Evolutionary conservation across 2,797 vertebrate species (phyloP).

Genomic region (Buceros bicornis): DNA sequence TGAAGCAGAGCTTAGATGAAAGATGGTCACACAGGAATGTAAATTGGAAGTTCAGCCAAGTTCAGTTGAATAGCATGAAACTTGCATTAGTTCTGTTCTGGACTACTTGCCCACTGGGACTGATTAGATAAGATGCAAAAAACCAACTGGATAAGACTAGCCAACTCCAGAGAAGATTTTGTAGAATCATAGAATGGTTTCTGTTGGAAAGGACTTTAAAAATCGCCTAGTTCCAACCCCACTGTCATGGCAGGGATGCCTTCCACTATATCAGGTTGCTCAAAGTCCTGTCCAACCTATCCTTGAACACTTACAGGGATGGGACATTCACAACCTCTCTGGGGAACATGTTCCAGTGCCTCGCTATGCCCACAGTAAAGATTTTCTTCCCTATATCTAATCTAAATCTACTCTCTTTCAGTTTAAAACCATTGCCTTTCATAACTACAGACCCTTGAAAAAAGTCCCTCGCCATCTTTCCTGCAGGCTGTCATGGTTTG

Average conservation of each 20-base stretch:
- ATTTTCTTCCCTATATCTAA: background rate
- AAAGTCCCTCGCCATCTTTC: background rate
- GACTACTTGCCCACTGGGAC: background rate
- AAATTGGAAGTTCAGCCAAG: background rate
- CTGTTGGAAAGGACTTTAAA: background rate
- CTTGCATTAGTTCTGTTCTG: background rate
- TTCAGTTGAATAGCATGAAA: background rate
- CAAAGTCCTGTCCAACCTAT: background rate
- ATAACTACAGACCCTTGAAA: background rate
- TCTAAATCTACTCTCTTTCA: background rate
- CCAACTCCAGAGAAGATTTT: background rate
- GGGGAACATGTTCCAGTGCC: background rate
- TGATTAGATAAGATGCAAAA: background rate
- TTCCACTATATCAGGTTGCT: background rate
- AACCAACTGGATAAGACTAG: background rate
- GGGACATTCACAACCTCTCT: background rate
- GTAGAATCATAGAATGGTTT: background rate
- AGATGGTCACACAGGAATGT: background rate
- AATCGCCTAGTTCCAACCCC: background rate
- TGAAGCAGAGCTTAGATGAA: background rate
- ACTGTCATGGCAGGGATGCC: background rate
- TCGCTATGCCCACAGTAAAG: background rate
- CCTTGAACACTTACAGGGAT: background rate
- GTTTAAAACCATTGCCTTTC: background rate
- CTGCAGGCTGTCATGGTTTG: background rate